A percentile compares a stretch with the other conserved stretches of the same genome.
These are phyloP conservation scores for Rhea americana DNA, from an alignment of 2,113 vertebrate genomes.

Conservation along the genomic window DNA sequence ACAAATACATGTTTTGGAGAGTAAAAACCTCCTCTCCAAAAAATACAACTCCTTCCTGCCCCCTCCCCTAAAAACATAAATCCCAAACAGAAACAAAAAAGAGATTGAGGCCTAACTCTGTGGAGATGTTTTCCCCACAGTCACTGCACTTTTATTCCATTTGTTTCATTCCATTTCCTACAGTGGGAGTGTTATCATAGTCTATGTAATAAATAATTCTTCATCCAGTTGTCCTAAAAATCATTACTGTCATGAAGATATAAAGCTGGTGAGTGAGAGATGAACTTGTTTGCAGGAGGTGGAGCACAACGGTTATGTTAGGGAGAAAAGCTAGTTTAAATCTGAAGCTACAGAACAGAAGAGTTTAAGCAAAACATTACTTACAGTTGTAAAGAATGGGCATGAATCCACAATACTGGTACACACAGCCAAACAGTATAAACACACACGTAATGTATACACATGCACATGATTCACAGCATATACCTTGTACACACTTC, in stretches of 20 bases:
- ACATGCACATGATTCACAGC: conserved; percentile 32
- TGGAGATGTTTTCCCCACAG: conserved; percentile 49
- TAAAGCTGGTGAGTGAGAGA: conserved; percentile 12
- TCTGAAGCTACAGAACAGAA: conserved; percentile 6
- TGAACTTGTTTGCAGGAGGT: not conserved
- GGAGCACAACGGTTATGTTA: not conserved
- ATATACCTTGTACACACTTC: conserved; percentile 43
- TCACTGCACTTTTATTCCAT: conserved; percentile 58
- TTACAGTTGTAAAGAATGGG: conserved; percentile 30
- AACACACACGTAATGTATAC: conserved; percentile 12
- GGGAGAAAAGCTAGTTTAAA: conserved; percentile 16
- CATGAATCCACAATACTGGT: not conserved
- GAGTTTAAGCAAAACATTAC: not conserved
- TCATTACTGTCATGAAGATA: conserved; percentile 1
- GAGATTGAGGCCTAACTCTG: conserved; percentile 43
- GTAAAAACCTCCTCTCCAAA: conserved; percentile 23
- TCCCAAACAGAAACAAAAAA: not conserved
- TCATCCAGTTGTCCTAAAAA: conserved; percentile 42
- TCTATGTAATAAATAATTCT: conserved; percentile 46
- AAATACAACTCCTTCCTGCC: not conserved
- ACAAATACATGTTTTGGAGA: conserved; percentile 1
- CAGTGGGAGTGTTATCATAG: conserved; percentile 35
- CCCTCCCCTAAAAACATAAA: not conserved
- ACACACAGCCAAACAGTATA: not conserved
- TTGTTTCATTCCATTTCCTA: conserved; percentile 56